Percentiles rank a stretch among this genome's conserved stretches.
Evolutionary conservation across 2,888 invertebrate genomes (phyloP).

Genomic region (Leucophenga maculata): DNA sequence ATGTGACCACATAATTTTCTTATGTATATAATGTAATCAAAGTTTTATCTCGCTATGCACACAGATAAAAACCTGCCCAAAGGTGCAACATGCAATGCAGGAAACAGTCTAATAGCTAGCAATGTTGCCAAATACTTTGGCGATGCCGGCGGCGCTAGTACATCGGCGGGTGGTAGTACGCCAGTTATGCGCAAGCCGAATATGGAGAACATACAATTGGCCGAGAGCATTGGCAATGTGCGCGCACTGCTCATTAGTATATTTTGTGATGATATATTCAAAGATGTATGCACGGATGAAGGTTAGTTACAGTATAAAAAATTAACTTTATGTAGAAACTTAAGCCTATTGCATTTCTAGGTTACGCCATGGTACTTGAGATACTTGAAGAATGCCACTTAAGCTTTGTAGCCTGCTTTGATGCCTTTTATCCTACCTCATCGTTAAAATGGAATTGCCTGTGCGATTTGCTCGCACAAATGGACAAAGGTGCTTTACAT

Average conservation of each 20-base stretch:
- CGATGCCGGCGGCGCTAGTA: conserved; percentile 33
- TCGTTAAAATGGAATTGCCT: conserved; percentile 93
- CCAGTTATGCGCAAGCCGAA: conserved; percentile 64
- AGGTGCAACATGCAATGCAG: conserved; percentile 34
- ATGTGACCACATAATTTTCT: neutral
- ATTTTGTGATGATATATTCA: conserved; percentile 80
- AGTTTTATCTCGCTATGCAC: neutral
- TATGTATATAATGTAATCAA: neutral
- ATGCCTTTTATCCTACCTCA: conserved; percentile 96
- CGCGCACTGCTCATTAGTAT: conserved; percentile 86
- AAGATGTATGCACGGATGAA: conserved; percentile 68
- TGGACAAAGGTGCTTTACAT: conserved; percentile 75
- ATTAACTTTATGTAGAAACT: no score
- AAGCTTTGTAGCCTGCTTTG: conserved; percentile 92
- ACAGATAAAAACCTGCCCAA: conserved; percentile 51
- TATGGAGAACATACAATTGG: conserved; percentile 81
- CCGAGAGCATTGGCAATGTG: conserved; percentile 89
- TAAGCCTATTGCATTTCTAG: conserved; percentile 48
- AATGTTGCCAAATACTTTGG: conserved; percentile 48
- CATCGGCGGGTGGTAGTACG: conserved; percentile 24
- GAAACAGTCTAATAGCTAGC: conserved; percentile 33
- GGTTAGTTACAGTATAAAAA: conserved; percentile 48
- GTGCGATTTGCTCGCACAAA: conserved; percentile 84
- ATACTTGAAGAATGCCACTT: conserved; percentile 92
- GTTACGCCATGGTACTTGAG: conserved; percentile 78